Evolutionary conservation across 2,113 vertebrate genomes (phyloP), one percentile per base, ranked within the genome.

Genomic region (Brevimyrus niger): DNA sequence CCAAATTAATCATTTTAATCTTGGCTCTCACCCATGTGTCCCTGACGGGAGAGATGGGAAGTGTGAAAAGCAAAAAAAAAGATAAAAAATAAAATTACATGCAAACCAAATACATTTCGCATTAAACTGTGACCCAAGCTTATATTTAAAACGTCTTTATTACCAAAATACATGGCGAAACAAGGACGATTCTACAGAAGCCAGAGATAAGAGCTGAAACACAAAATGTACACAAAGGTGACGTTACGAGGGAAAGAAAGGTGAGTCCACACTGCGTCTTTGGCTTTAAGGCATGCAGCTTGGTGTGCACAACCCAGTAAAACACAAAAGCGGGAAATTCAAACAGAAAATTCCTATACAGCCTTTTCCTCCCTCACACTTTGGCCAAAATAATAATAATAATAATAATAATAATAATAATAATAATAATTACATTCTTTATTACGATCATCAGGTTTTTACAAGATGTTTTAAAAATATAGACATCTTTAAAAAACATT

Each of bases 81-180:
- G n/a, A n/a, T n/a, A n/a, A n/a, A 1, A 27, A 27, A 50, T 23
- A 58, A 31, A 58, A 31, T 69, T 31, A 69, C 11, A 69, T 35
- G 23, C 13, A 15, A 38, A 38, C 3, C 69, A 35, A 19, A 31
- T 31, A 27, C n/a, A n/a, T 61, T 65, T 65, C 10, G 61, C 61
- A 65, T 65, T 65, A 27, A 65, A 31, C n/a, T 65, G 8, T 61
- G 69, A 42, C 48, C 76, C 38, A 88, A 8, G 8, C 17, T 55
- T 58, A 87, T 88, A 85, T 55, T 92, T 88, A 80, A 89, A 73
- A 76, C 21, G 88, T 92, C 91, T 96, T 99, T 98, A 99, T 98
- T 97, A 98, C 95, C 96, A 98, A 88, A 88, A 99, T 98, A 98
- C 96, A 97, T 96, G 95, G 96, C 94, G 91, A 92, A 95, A 97